Evolutionary conservation across 2,113 vertebrate genomes (phyloP).

Genomic region (Protobothrops flavoviridis): DNA sequence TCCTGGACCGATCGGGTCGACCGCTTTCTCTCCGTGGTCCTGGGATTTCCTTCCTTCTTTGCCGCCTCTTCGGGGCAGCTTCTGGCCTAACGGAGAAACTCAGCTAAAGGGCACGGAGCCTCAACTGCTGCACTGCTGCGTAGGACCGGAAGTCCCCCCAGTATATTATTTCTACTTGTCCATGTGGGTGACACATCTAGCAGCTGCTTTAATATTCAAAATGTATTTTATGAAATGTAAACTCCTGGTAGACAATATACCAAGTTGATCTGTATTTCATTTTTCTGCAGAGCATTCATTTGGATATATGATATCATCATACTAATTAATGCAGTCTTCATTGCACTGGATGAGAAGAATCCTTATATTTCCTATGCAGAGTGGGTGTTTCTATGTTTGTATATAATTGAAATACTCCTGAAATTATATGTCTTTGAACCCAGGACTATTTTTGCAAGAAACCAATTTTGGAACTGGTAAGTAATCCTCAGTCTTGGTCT

Average conservation of each 20-base stretch:
- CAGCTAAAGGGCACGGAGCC: no score
- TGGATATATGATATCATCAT: conserved; percentile 87
- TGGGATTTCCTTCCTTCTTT: no score
- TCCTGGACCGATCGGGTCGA: no score
- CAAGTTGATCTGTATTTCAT: neutral
- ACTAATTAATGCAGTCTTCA: conserved; percentile 88
- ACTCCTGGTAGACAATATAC: neutral
- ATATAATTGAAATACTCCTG: conserved; percentile 87
- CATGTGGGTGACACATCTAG: neutral
- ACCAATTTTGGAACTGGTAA: conserved; percentile 96
- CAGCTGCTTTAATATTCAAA: neutral
- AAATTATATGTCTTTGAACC: conserved; percentile 91
- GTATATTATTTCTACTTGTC: neutral
- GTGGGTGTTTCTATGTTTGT: conserved; percentile 87
- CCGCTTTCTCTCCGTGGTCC: no score
- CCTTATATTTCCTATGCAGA: conserved; percentile 80
- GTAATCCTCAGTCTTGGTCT: conserved; percentile 1
- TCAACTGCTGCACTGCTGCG: no score
- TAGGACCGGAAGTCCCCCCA: no score
- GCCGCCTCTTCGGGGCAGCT: no score
- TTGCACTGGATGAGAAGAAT: conserved; percentile 86
- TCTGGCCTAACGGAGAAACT: no score
- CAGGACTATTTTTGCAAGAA: conserved; percentile 78
- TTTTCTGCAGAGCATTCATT: conserved; percentile 70
- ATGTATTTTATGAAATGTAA: neutral